Evolutionary conservation across 2,797 vertebrate species (phyloP).

Genomic region (Vultur gryphus): DNA sequence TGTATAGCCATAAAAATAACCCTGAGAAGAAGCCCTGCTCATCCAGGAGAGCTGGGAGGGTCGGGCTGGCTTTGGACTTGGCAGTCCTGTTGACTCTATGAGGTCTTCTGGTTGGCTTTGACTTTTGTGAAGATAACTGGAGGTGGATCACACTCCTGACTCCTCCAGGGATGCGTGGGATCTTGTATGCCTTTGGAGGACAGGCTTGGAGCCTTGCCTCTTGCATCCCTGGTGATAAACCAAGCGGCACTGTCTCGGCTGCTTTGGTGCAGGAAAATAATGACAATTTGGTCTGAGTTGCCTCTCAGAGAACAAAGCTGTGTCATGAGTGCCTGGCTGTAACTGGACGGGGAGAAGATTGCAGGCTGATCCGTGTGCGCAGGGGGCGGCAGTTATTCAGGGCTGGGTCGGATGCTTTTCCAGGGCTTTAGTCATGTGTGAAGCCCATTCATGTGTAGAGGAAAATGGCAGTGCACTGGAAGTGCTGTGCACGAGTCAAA

Average conservation of each 20-base stretch:
- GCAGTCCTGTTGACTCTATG: background rate
- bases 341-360: background rate
- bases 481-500: background rate
- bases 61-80: background rate
- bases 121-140: background rate
- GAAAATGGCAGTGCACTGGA: background rate
- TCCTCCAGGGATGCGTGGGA: background rate
- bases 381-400: background rate
- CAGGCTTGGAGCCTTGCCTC: background rate
- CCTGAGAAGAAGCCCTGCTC: background rate
- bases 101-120: background rate
- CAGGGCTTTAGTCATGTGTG: background rate
- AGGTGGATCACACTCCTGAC: rapidly evolving
- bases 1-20: background rate
- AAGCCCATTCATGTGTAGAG: background rate
- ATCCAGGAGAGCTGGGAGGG: background rate
- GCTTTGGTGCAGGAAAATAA: background rate
- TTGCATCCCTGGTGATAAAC: background rate
- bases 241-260: background rate
- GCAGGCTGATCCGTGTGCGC: background rate
- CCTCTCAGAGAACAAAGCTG: background rate
- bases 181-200: background rate
- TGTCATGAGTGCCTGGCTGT: background rate
- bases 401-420: background rate
- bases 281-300: background rate